These are phyloP conservation scores for Limnodromus scolopaceus DNA, from an alignment of 2,797 vertebrate species.

Conservation along the genomic window DNA sequence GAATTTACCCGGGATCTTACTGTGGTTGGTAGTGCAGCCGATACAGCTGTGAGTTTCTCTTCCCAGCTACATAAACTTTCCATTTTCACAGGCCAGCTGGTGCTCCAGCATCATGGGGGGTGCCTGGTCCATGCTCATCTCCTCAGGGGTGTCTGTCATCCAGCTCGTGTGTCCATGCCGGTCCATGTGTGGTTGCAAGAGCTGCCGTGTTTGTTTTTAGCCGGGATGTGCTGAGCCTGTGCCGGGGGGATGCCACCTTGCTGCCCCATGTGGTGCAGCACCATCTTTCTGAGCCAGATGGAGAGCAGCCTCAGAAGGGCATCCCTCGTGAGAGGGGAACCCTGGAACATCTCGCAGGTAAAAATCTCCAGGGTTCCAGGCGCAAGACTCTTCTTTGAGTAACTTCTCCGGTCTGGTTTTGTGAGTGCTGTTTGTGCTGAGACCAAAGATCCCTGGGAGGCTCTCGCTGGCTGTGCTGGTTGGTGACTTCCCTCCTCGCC, in stretches of 20 bases:
- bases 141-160: not conserved
- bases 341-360: not conserved
- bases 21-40: not conserved
- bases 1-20: not conserved
- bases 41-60: not conserved
- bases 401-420: not conserved
- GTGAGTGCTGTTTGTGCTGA: not conserved
- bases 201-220: not conserved
- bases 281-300: not conserved
- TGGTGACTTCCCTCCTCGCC: not conserved
- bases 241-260: not conserved
- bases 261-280: not conserved
- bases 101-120: not conserved
- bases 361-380: not conserved
- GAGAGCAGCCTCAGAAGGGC: not conserved
- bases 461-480: not conserved
- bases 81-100: not conserved
- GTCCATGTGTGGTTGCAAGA: not conserved
- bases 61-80: not conserved
- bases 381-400: not conserved
- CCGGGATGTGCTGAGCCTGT: not conserved
- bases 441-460: not conserved
- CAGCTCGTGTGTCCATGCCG: accelerated
- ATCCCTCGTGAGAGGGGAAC: not conserved
- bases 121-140: not conserved